phyloP scores from a whole-genome alignment of 2,888 invertebrate species.

The Brachypterus glaber region DNA sequence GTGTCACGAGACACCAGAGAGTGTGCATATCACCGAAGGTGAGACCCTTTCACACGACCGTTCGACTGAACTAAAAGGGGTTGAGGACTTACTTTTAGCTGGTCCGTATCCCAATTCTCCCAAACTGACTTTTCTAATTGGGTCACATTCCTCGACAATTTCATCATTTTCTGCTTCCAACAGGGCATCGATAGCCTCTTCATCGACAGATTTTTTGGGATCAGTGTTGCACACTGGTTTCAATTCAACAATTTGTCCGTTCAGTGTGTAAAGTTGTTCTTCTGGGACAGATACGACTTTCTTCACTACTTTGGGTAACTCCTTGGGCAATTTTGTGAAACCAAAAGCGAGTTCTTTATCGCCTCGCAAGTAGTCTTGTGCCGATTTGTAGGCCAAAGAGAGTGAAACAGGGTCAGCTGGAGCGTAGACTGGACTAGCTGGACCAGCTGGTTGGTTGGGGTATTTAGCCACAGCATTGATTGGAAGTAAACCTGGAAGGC shows the following conservation, averaged over 20 bases:
- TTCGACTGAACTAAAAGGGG: too few species aligned
- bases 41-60: too few species aligned
- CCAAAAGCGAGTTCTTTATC: slow-evolving; percentile 48
- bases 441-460: too few species aligned
- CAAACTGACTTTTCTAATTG: slow-evolving; percentile 33
- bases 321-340: slow-evolving; percentile 42
- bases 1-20: neutral
- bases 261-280: slow-evolving; percentile 43
- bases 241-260: slow-evolving; percentile 45
- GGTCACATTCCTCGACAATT: slow-evolving; percentile 6
- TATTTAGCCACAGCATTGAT: too few species aligned
- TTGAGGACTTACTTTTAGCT: slow-evolving; percentile 33
- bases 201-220: slow-evolving; percentile 24
- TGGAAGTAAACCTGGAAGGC: too few species aligned
- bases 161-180: slow-evolving; percentile 24
- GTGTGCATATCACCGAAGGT: neutral
- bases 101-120: slow-evolving; percentile 42
- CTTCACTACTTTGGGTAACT: slow-evolving; percentile 22
- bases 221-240: slow-evolving; percentile 25
- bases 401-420: slow-evolving; percentile 46
- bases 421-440: too few species aligned
- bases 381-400: slow-evolving; percentile 39
- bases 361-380: slow-evolving; percentile 30
- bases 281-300: slow-evolving; percentile 39
- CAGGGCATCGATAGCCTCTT: slow-evolving; percentile 33